Evolutionary conservation across 2,113 vertebrate genomes (phyloP).

Genomic region (Hippocampus guttulatus): DNA sequence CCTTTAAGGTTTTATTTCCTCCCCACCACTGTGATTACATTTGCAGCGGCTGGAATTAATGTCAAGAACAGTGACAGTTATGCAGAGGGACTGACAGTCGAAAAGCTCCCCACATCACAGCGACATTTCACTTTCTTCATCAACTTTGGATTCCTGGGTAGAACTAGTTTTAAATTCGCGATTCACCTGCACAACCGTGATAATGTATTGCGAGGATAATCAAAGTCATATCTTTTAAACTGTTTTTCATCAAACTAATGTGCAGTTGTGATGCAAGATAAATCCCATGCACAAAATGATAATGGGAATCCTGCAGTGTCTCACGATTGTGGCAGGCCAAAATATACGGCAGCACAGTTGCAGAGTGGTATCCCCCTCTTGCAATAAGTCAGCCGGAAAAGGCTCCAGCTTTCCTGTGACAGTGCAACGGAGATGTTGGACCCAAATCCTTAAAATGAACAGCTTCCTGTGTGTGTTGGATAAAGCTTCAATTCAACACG

Average conservation of each 20-base stretch:
- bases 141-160: constrained; percentile 3
- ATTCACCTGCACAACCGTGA: constrained; percentile 9
- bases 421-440: background rate
- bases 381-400: background rate
- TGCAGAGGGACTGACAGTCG: constrained; percentile 31
- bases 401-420: background rate
- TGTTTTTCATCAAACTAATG: constrained; percentile 12
- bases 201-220: constrained; percentile 24
- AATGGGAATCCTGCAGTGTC: constrained; percentile 14
- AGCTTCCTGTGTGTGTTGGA: constrained; percentile 9
- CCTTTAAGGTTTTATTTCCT: constrained; percentile 53
- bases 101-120: constrained; percentile 14
- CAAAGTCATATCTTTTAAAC: constrained; percentile 13
- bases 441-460: constrained; percentile 24
- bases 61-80: constrained; percentile 39
- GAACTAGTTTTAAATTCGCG: constrained; percentile 12
- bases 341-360: background rate
- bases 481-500: background rate
- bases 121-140: constrained; percentile 14
- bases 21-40: constrained; percentile 48
- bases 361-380: background rate
- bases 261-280: constrained; percentile 24
- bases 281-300: constrained; percentile 17
- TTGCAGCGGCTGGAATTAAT: constrained; percentile 52
- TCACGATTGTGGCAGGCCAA: constrained; percentile 5